Evolutionary conservation across 2,888 invertebrate genomes (phyloP), one percentile per base, ranked within the genome.

Genomic region (Portevinia maculata): DNA sequence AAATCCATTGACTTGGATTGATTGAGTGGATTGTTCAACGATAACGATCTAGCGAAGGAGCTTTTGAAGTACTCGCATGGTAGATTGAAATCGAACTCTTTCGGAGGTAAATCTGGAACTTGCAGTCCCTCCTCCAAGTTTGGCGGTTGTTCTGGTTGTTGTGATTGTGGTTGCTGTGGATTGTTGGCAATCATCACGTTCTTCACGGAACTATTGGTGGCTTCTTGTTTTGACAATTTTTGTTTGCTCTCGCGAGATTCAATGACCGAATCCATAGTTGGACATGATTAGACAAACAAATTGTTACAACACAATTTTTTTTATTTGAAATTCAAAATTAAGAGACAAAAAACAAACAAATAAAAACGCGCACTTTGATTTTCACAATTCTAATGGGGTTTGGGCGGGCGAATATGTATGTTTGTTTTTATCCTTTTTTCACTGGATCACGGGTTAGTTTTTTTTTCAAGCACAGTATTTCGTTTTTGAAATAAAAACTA

Each of bases 31-130:
- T 15, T 79, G 50, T 86, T 91, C 65, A 89, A 89, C 71, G 91
- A 91, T 86, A 92, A 90, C 44, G 92, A 91, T 69, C 92, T 91
- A 50, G 92, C 92, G 87, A 92, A 92, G 76, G 91, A 91, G 87
- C 92, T 92, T 88, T 92, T 92, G 86, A 92, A 92, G 85, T 90
- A 91, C 79, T 91, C 91, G 37, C 90, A 91, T 59, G 91, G 88
- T 85, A 89, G 84, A 84, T 87, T 89, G 84, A 90, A 90, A 87
- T 90, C 90, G 84, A 90, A 90, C 70, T 90, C 90, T 9, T 89
- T 88, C 74, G 89, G 86, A 55, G 88, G 84, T 17, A 84, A 44
- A 67, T 73, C 84, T 21, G 84, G 57, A 46, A 44, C 34, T n/a
- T 39, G 39, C 11, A 30, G 39, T 21, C 37, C 13, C 19, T 46